phyloP scores from a whole-genome alignment of 2,888 invertebrate genomes.

The Netelia melanura region DNA sequence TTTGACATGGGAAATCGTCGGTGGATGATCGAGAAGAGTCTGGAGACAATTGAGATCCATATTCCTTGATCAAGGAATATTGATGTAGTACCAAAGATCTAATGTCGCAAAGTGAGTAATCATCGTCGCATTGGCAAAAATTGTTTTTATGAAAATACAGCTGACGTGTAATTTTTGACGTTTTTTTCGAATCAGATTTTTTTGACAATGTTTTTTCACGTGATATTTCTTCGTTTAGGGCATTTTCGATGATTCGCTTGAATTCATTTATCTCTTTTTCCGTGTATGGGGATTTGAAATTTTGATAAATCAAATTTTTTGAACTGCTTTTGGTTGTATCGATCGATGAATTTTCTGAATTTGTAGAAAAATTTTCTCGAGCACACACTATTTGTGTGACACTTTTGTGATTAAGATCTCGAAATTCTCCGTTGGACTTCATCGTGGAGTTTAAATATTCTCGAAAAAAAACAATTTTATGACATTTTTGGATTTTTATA shows the following conservation, averaged over 20 bases:
- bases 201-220: neutral
- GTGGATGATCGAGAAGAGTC: neutral
- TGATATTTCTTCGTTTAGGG: conserved; percentile 35
- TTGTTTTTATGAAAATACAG: neutral
- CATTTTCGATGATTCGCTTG: conserved; percentile 39
- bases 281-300: conserved; percentile 29
- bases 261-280: conserved; percentile 52
- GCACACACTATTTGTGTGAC: neutral
- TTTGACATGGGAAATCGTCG: neutral
- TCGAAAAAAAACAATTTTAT: neutral
- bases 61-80: conserved; percentile 37
- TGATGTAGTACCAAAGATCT: conserved; percentile 43
- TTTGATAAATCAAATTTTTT: neutral
- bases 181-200: conserved; percentile 6
- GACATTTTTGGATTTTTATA: conserved; percentile 33
- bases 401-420: conserved; percentile 16
- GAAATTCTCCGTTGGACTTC: neutral
- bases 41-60: neutral
- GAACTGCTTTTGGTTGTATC: neutral
- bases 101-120: conserved; percentile 21
- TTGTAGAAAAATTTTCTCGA: neutral
- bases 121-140: neutral
- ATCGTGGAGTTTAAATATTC: neutral
- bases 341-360: conserved; percentile 7
- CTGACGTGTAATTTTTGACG: neutral